Percentiles rank a stretch among this genome's conserved stretches.
These are phyloP conservation scores for Epizoanthus ramosus DNA, from an alignment of 92 coral and sea anemone genomes.

Conservation along the genomic window DNA sequence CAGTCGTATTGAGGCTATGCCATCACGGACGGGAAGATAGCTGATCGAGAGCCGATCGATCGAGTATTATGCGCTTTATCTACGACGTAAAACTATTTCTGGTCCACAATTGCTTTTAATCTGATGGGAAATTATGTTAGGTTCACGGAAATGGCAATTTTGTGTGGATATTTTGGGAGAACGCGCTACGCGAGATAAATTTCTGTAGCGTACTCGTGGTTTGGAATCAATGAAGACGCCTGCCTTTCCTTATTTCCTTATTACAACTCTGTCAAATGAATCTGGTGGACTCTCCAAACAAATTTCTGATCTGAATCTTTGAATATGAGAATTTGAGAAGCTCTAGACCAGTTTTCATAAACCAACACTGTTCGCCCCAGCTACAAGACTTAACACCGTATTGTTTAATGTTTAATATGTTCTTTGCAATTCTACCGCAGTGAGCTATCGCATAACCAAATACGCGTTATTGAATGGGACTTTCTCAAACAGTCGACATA, in stretches of 20 bases:
- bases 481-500: too few species aligned
- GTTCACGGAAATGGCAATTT: not conserved
- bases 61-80: not conserved
- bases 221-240: not conserved
- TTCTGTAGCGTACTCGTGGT: not conserved
- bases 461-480: too few species aligned
- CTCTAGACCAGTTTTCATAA: too few species aligned
- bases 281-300: too few species aligned
- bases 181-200: constrained; percentile 4
- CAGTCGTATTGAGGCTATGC: not conserved
- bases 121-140: constrained; percentile 2
- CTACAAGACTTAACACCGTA: too few species aligned
- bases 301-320: too few species aligned
- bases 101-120: not conserved
- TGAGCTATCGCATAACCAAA: too few species aligned
- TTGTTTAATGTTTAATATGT: too few species aligned
- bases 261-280: too few species aligned
- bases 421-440: too few species aligned
- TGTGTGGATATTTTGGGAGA: not conserved
- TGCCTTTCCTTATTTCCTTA: constrained; percentile 1
- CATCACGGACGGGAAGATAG: not conserved
- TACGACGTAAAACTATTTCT: not conserved
- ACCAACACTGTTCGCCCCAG: too few species aligned
- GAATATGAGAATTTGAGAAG: too few species aligned
- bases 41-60: not conserved